Evolutionary conservation across 2,888 invertebrate species (phyloP), one percentile per base, ranked within the genome.

Genomic region (Eilema caniola): DNA sequence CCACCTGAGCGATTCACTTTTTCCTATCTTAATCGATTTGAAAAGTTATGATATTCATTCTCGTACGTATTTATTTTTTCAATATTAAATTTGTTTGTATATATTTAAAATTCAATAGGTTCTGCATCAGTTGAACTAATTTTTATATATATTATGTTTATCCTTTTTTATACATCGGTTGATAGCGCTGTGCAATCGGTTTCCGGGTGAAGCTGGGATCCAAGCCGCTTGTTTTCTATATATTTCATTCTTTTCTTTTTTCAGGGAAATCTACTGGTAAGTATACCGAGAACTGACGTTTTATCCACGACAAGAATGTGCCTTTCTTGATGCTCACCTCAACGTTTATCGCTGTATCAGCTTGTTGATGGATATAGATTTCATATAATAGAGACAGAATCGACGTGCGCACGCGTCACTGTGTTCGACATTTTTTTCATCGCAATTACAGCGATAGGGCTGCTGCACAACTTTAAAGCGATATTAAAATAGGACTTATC

Each of bases 321-420:
- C 7, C 47, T 16, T 2, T 53, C 53, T n/a, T 53, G 20, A n/a
- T n/a, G n/a, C n/a, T 53, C 53, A 53, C 20, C 20, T 53, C n/a
- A 53, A n/a, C 11, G 28, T 61, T n/a, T n/a, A 61, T 31, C 31
- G n/a, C n/a, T 61, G 11, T 57, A 53, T 31, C 41, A 59, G 41
- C 25, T 64, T 47, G 66, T 70, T 63, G 25, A 64, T 62, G 47
- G 63, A 70, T 69, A 77, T 59, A 37, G 37, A 76, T 70, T 73
- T 66, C 25, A 73, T 67, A 71, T 75, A 77, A 82, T 82, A 68
- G 63, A 70, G 65, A 53, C 63, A 63, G 28, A 25, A 66, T 80
- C 57, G 47, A 24, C 28, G 64, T 67, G 73, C 64, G 70, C 75
- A 73, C 68, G 71, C 78, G 66, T 72, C 28, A 63, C 63, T 71